A percentile compares a stretch with the other conserved stretches of the same genome.
Evolutionary conservation across 2,113 vertebrate species (phyloP).

Genomic region (Hippocampus mohnikei): DNA sequence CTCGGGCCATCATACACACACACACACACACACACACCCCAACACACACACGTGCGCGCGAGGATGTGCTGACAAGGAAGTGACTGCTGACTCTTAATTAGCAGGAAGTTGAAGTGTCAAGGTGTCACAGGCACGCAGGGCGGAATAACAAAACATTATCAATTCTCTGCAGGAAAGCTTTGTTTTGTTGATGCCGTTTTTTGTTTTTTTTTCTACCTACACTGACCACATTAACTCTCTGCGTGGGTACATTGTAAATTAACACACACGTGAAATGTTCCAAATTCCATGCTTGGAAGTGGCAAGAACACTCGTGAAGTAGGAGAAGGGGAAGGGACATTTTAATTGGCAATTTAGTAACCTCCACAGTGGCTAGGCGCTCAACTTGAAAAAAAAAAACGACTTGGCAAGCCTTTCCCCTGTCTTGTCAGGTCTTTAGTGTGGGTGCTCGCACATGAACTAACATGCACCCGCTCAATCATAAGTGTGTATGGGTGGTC

Average conservation of each 20-base stretch:
- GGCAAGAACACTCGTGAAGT: not conserved
- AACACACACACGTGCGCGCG: constrained; percentile 17
- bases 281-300: constrained; percentile 32
- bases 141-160: constrained; percentile 19
- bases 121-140: constrained; percentile 57
- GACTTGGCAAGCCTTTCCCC: constrained; percentile 32
- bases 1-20: constrained; percentile 20
- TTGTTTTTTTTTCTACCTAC: not conserved
- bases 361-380: constrained; percentile 44
- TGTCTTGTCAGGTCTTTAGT: constrained; percentile 47
- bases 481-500: constrained; percentile 54
- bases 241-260: constrained; percentile 37
- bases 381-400: constrained; percentile 15
- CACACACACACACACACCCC: constrained; percentile 17
- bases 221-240: constrained; percentile 27
- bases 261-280: constrained; percentile 40
- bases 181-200: constrained; percentile 18
- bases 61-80: constrained; percentile 62
- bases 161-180: constrained; percentile 38
- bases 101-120: constrained; percentile 66
- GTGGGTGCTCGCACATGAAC: constrained; percentile 2
- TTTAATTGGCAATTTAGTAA: constrained; percentile 70
- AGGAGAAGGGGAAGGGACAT: constrained; percentile 21
- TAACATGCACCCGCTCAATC: constrained; percentile 29
- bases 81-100: constrained; percentile 58